Conservation (phyloP, 23 tunicate species). For the Clavelina lepadiformis region DNA sequence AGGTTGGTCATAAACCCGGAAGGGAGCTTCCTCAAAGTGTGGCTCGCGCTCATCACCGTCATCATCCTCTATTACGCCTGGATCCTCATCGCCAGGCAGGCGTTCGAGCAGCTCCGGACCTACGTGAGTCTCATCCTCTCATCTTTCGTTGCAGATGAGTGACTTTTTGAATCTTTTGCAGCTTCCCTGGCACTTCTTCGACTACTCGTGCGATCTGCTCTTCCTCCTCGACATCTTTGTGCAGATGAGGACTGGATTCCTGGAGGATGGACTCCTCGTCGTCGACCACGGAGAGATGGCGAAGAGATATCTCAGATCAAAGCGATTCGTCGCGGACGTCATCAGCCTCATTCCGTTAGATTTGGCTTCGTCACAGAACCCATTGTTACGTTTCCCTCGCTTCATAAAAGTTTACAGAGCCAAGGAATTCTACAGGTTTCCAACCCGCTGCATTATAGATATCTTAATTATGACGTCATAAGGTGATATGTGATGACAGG, state of each 20-base stretch:
- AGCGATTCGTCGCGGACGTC: slow-evolving; percentile 54
- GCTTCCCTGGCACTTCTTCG: slow-evolving; percentile 58
- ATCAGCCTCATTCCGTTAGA: slow-evolving; percentile 57
- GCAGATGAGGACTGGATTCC: slow-evolving; percentile 56
- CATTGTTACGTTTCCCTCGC: slow-evolving; percentile 52
- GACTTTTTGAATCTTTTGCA: slow-evolving; percentile 9
- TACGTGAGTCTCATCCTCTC: slow-evolving; percentile 7
- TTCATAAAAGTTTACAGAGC: slow-evolving; percentile 73
- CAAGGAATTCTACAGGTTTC: slow-evolving; percentile 79
- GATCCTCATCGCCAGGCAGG: slow-evolving; percentile 84
- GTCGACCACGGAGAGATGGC: slow-evolving; percentile 29
- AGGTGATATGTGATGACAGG: slow-evolving; percentile 23
- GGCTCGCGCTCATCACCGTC: slow-evolving; percentile 62
- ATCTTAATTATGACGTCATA: not conserved
- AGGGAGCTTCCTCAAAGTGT: slow-evolving; percentile 43
- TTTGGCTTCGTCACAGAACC: slow-evolving; percentile 30
- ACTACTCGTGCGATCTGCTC: slow-evolving; percentile 61
- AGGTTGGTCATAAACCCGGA: slow-evolving; percentile 69
- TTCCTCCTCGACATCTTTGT: slow-evolving; percentile 63
- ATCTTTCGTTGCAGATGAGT: too few relatives aligned
- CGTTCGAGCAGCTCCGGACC: slow-evolving; percentile 58
- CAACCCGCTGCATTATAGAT: not conserved
- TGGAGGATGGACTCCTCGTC: slow-evolving; percentile 84
- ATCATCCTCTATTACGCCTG: slow-evolving; percentile 71
- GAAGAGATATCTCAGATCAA: slow-evolving; percentile 53